Percentiles rank a stretch among this genome's conserved stretches.
Conservation (phyloP, 1,140 invertebrate species). For the Lanistes nyassanus region DNA sequence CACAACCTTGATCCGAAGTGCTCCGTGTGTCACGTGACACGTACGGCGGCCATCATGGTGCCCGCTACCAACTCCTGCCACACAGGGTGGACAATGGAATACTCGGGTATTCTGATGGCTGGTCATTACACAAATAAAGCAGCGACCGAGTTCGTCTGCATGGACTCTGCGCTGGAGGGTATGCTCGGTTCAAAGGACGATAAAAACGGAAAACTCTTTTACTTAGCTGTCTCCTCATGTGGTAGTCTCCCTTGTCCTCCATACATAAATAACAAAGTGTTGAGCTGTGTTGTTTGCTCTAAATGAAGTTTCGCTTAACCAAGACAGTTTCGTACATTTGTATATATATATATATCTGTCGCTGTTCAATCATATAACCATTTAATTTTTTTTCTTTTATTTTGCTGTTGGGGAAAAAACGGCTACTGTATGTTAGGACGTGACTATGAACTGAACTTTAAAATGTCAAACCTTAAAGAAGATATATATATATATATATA, state of each 20-base stretch:
- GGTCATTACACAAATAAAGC: constrained; percentile 21
- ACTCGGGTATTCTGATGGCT: constrained; percentile 37
- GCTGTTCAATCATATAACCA: no score
- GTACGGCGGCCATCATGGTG: constrained; percentile 37
- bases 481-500: no score
- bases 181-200: constrained; percentile 21
- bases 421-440: no score
- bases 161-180: constrained; percentile 39
- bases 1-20: background rate
- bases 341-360: no score
- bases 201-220: constrained; percentile 37
- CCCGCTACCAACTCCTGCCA: constrained; percentile 34
- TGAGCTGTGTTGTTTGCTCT: constrained; percentile 31
- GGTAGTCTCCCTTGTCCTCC: constrained; percentile 36
- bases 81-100: constrained; percentile 18
- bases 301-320: background rate
- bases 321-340: no score
- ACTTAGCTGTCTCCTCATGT: constrained; percentile 27
- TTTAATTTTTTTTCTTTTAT: no score
- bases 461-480: no score
- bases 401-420: no score
- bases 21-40: background rate
- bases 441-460: no score
- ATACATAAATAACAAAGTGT: constrained; percentile 22
- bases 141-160: constrained; percentile 32